Conservation (phyloP, 2,797 vertebrate species). For the Neomorphus geoffroyi region DNA sequence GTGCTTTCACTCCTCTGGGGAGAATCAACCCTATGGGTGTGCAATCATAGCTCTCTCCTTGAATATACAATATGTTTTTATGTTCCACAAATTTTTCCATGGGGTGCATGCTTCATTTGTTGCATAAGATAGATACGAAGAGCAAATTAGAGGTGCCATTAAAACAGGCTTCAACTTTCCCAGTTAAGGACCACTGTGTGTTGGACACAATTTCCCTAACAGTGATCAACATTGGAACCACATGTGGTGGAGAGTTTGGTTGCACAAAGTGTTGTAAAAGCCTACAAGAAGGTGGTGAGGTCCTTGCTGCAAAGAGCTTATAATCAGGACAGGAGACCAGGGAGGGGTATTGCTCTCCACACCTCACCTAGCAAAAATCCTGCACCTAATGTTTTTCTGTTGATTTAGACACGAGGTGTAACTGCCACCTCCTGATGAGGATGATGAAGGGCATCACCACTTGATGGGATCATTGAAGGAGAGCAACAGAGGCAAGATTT, state of each 20-base stretch:
- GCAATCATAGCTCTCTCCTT: neutral
- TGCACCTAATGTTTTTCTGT: neutral
- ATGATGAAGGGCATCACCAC: neutral
- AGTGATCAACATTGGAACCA: neutral
- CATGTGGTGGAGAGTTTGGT: neutral
- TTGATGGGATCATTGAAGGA: neutral
- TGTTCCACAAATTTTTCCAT: accelerated
- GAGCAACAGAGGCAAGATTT: neutral
- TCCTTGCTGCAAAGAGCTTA: neutral
- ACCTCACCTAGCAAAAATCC: too few species aligned
- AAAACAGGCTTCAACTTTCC: neutral
- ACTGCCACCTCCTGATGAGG: neutral
- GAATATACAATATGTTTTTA: accelerated
- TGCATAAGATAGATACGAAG: neutral
- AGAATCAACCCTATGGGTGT: neutral
- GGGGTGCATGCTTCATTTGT: neutral
- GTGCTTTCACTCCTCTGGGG: neutral
- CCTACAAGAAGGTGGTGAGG: neutral
- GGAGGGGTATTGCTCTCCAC: too few species aligned
- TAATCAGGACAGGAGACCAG: too few species aligned
- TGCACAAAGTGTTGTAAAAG: neutral
- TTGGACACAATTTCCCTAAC: neutral
- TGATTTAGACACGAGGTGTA: neutral
- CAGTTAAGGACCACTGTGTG: neutral
- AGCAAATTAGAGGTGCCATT: neutral